Base-by-base conservation (phyloP, 2,797 vertebrate species). In the Protosalanx chinensis region DNA sequence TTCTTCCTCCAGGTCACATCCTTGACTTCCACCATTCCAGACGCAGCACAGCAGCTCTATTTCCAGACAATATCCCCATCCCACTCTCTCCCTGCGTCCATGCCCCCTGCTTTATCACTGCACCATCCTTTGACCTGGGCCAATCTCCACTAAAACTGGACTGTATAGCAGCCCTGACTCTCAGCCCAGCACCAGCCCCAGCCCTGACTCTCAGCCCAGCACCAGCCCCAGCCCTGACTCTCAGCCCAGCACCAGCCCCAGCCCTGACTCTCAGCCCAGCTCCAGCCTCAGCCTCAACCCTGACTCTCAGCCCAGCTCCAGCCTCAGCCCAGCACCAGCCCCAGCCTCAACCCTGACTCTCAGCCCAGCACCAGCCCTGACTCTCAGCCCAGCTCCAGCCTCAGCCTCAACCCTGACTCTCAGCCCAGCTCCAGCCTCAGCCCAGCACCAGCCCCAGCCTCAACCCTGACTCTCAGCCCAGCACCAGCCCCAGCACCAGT, bases 101-200 rank as follows among this genome's bases (percentile, higher is more conserved):
- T 29, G 10, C 23, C 27, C 10, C 23, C 58, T 27, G 58, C 27
- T 60, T 72, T 76, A 80, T 82, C 74, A 81, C 78, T 70, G 71
- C 78, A 72, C 68, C 67, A 66, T 68, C 70, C 20, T 56, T 10
- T n/a, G 6, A n/a, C 51, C 51, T 16, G 71, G 63, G n/a, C 64
- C 61, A 72, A 29, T 68, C 46, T 27, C 51, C 51, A 56, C 51
- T 7, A 18, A n/a, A n/a, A n/a, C 46, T 12, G 8, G 6, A 20
- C 18, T 20, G 10, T 10, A 29, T 10, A 20, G 10, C 58, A 23
- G 30, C 3, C n/a, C 61, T 15, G 49, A 5, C 12, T 5, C 23
- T 27, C 7, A 46, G 7, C 41, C 41, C 67, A 72, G 78, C 71
- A 4, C 29, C 46, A 57, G 3, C 56, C 72, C 71, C 23, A 27